Conservation (phyloP, 1,140 invertebrate genomes). For the Micrasema minimum region DNA sequence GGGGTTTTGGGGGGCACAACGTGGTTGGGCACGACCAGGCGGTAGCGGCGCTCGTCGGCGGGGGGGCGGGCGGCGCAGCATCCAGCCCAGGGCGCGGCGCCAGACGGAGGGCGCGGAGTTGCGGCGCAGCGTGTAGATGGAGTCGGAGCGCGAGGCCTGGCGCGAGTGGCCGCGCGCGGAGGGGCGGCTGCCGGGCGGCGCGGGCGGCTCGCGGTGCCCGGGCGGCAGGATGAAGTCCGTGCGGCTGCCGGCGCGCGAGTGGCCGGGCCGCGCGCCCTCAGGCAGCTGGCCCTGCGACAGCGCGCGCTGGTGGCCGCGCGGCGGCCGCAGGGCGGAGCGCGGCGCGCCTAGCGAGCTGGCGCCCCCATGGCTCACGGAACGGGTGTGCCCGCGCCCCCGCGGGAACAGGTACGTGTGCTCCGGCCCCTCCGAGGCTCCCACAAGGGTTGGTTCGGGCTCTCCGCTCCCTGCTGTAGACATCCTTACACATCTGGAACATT, state of each 20-base stretch:
- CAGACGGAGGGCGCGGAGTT: conserved; percentile 75
- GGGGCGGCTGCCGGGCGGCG: conserved; percentile 62
- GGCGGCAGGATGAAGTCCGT: conserved; percentile 89
- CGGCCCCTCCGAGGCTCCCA: conserved; percentile 65
- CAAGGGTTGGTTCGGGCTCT: conserved; percentile 64
- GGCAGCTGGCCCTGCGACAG: conserved; percentile 86
- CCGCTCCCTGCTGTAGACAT: conserved; percentile 69
- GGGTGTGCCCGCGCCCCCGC: conserved; percentile 70
- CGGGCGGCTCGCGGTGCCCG: conserved; percentile 73
- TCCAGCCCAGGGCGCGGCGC: conserved; percentile 72
- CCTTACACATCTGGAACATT: conserved; percentile 64
- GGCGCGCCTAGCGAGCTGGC: conserved; percentile 63
- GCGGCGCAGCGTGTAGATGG: conserved; percentile 86
- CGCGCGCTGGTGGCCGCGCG: conserved; percentile 82
- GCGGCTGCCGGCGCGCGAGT: conserved; percentile 83
- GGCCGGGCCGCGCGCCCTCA: conserved; percentile 67
- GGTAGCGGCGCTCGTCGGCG: conserved; percentile 75
- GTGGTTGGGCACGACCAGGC: conserved; percentile 85
- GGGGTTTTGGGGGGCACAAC: conserved; percentile 81
- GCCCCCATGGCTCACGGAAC: conserved; percentile 85
- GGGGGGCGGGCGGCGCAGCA: conserved; percentile 69
- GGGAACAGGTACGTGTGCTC: conserved; percentile 72
- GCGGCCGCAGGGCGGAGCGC: conserved; percentile 75
- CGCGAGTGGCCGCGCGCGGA: conserved; percentile 72
- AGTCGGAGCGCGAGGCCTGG: conserved; percentile 80